These are phyloP conservation scores for Tachyglossus aculeatus DNA, from an alignment of 2,797 vertebrate species.

Conservation along the genomic window DNA sequence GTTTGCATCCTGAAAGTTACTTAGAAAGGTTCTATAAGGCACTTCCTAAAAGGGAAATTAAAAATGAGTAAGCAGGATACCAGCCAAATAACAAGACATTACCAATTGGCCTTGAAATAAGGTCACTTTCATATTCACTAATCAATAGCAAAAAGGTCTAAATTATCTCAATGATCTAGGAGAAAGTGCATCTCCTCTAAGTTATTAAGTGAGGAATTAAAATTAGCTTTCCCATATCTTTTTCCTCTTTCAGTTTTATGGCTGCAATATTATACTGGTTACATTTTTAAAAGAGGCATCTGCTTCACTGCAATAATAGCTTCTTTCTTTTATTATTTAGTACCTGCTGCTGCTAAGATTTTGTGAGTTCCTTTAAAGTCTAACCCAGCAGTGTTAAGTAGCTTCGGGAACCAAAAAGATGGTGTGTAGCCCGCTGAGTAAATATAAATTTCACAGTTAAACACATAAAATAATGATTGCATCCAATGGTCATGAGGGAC, in stretches of 20 bases:
- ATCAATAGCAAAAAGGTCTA: conserved; percentile 67
- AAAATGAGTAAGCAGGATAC: conserved; percentile 13
- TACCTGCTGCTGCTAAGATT: conserved; percentile 56
- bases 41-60: neutral
- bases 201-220: conserved; percentile 66
- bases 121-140: conserved; percentile 70
- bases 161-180: conserved; percentile 62
- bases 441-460: conserved; percentile 86
- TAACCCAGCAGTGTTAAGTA: conserved; percentile 58
- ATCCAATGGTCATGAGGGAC: conserved; percentile 83
- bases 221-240: conserved; percentile 41
- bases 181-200: conserved; percentile 40
- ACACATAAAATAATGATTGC: conserved; percentile 87
- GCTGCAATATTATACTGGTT: conserved; percentile 48
- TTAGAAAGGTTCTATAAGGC: too few species aligned
- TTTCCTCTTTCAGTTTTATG: conserved; percentile 57
- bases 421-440: conserved; percentile 69
- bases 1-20: too few species aligned
- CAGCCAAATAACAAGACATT: conserved; percentile 38
- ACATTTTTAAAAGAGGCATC: conserved; percentile 6
- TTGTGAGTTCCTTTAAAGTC: conserved; percentile 56
- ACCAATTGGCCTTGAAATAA: conserved; percentile 55
- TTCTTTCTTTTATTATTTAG: conserved; percentile 54
- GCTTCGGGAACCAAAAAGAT: conserved; percentile 34
- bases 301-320: conserved; percentile 47